Evolutionary conservation across 2,888 invertebrate species (phyloP), one percentile per base, ranked within the genome.

Genomic region (Cabera pusaria): DNA sequence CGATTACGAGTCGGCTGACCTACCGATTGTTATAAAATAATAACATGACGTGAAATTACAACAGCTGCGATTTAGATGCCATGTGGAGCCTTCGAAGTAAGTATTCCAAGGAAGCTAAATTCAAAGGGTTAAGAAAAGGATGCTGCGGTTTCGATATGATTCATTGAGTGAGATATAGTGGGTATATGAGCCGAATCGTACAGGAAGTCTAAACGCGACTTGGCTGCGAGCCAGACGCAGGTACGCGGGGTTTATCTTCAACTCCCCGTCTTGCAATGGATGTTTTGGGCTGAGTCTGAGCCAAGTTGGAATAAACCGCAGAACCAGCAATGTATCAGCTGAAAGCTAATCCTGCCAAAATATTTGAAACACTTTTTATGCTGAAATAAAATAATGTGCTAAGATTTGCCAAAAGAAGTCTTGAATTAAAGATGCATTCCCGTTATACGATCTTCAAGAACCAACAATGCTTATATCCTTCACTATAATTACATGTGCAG

Each of bases 61-160:
- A 60, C 79, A 78, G 68, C 65, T 80, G 80, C 41, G 59, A 68
- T 63, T 39, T 50, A 37, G 56, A 51, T 56, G 64, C 56, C 59
- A 59, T 55, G 53, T 49, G 51, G 47, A 54, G 38, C 31, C 43
- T 44, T 52, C 38, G 41, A 44, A 54, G 54, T 64, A 60, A 65
- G 61, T 56, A 37, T 43, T 53, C 53, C 59, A 57, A 50, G 47
- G 37, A 40, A 45, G 52, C 33, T 26, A 23, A 31, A 17, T 20
- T 42, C 16, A 37, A 39, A 32, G 29, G 28, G 35, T 41, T 38
- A 16, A 24, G 24, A 25, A 24, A 28, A 12, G 25, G 34, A 31
- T 34, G 25, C 35, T 39, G 31, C 32, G 41, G 27, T 35, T 31
- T 9, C 20, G 33, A 27, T 26, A 28, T 20, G 28, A 12, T 12